A percentile compares a stretch with the other conserved stretches of the same genome.
These are phyloP conservation scores for Aphelenchoides fujianensis DNA, from an alignment of 1,140 invertebrate genomes.

Conservation along the genomic window DNA sequence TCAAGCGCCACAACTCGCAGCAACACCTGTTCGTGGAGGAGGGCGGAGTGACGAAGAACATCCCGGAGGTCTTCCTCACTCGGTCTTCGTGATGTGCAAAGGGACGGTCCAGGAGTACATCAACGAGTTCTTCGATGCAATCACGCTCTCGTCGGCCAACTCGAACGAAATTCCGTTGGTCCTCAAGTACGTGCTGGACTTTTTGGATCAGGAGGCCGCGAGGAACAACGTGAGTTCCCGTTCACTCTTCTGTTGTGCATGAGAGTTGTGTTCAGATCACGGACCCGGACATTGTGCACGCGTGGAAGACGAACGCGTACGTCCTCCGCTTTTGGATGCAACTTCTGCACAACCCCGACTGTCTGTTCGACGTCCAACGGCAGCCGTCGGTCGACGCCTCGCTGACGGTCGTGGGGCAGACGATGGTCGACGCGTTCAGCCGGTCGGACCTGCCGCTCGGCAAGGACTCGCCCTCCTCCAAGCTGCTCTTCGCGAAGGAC, in stretches of 20 bases:
- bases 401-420: slow-evolving; percentile 88
- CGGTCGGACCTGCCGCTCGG: slow-evolving; percentile 71
- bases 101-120: slow-evolving; percentile 94
- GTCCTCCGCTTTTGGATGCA: slow-evolving; percentile 90
- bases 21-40: slow-evolving; percentile 16
- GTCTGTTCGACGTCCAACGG: slow-evolving; percentile 92
- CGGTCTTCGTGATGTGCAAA: slow-evolving; percentile 64
- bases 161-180: slow-evolving; percentile 79
- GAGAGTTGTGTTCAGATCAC: slow-evolving; percentile 67
- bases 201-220: slow-evolving; percentile 82
- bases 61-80: slow-evolving; percentile 90
- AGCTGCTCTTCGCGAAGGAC: slow-evolving; percentile 67
- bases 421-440: slow-evolving; percentile 90
- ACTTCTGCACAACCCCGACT: slow-evolving; percentile 93
- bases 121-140: slow-evolving; percentile 74
- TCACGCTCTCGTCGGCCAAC: slow-evolving; percentile 69
- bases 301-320: slow-evolving; percentile 86
- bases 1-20: slow-evolving; percentile 9
- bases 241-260: neutral
- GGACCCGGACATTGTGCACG: slow-evolving; percentile 84
- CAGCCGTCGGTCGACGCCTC: slow-evolving; percentile 85
- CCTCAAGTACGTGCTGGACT: slow-evolving; percentile 90
- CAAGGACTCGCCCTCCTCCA: slow-evolving; percentile 84
- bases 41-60: slow-evolving; percentile 62
- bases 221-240: slow-evolving; percentile 66